Evolutionary conservation across 2,888 invertebrate genomes (phyloP).

Genomic region (Cotesia congregata): DNA sequence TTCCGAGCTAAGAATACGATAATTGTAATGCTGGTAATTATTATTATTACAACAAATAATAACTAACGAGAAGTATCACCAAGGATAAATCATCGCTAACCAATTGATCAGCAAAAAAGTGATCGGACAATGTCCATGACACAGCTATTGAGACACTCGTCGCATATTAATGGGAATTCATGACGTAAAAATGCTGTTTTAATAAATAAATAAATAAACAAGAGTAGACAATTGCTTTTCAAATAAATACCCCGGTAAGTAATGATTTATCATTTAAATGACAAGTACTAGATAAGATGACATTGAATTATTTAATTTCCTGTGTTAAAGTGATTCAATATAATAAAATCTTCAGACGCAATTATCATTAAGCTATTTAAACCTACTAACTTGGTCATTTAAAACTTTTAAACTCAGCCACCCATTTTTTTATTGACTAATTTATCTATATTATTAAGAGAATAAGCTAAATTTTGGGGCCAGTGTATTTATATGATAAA

Average conservation of each 20-base stretch:
- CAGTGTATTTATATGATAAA: too few species aligned
- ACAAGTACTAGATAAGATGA: neutral
- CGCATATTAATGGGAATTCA: neutral
- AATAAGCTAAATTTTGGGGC: too few species aligned
- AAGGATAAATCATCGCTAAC: neutral
- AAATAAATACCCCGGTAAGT: too few species aligned
- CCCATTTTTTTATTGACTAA: neutral
- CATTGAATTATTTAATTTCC: neutral
- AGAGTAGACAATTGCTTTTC: too few species aligned
- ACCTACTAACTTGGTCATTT: too few species aligned
- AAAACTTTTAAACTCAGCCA: too few species aligned
- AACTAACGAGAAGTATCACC: neutral
- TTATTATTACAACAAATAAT: neutral
- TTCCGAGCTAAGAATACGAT: neutral
- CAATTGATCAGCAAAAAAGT: neutral
- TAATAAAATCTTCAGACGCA: neutral
- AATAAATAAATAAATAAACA: neutral
- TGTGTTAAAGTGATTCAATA: neutral
- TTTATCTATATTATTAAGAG: too few species aligned
- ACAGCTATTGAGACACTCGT: neutral
- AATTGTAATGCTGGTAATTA: neutral
- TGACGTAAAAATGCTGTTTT: neutral
- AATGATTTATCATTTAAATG: neutral
- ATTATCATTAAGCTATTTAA: neutral
- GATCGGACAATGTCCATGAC: neutral